Percentiles rank a stretch among this genome's conserved stretches.
These are phyloP conservation scores for Trochalopteron elliotii DNA, from an alignment of 2,113 vertebrate genomes.

Conservation along the genomic window DNA sequence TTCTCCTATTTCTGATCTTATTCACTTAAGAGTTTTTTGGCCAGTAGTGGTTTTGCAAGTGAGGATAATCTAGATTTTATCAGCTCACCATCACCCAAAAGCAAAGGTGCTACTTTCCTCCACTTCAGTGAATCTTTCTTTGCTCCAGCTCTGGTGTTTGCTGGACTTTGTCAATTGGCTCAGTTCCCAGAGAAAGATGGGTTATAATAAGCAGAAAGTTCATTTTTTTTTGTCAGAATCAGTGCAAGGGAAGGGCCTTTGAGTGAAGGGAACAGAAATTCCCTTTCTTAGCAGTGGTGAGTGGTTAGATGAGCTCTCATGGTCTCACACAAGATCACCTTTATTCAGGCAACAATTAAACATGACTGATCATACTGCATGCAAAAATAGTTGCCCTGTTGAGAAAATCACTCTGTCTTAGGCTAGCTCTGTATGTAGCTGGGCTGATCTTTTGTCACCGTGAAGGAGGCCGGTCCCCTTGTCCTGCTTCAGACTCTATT, in stretches of 20 bases:
- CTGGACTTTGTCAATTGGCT: background rate
- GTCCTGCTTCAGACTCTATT: background rate
- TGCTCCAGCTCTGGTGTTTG: background rate
- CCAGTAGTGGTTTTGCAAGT: background rate
- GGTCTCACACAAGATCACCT: background rate
- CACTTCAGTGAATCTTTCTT: background rate
- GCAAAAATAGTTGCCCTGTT: background rate
- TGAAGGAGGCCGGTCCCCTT: background rate
- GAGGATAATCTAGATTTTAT: background rate
- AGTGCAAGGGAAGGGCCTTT: background rate
- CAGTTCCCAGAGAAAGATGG: background rate
- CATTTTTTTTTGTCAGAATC: background rate
- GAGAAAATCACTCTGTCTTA: background rate
- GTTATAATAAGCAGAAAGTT: background rate
- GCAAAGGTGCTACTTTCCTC: background rate
- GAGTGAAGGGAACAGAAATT: background rate
- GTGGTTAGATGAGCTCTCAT: background rate
- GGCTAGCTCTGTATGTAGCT: background rate
- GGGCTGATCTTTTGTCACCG: background rate
- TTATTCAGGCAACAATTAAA: background rate
- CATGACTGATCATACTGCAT: background rate
- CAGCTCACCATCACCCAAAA: background rate
- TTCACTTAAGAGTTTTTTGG: background rate
- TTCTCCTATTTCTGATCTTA: background rate
- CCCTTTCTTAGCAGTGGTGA: background rate